Conservation (phyloP, 2,888 invertebrate species). For the Drosophila picticornis region DNA sequence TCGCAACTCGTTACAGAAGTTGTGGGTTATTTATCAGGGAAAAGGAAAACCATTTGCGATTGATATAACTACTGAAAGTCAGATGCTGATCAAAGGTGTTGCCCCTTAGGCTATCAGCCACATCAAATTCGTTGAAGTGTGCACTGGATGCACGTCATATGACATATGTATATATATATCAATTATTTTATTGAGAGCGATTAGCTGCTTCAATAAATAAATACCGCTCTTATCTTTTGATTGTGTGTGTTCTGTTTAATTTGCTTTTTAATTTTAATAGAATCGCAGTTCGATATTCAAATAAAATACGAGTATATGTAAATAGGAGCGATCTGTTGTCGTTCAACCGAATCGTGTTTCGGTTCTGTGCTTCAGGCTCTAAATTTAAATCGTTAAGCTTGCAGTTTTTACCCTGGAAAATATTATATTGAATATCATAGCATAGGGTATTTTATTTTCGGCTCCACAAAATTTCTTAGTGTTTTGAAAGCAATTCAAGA, state of each 20-base stretch:
- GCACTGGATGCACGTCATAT: background rate
- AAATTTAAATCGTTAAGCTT: background rate
- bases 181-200: background rate
- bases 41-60: constrained; percentile 1
- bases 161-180: background rate
- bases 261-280: background rate
- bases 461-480: background rate
- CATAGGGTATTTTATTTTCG: background rate
- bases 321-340: background rate
- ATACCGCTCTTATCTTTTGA: background rate
- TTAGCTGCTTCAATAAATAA: background rate
- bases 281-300: background rate
- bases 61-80: constrained; percentile 1
- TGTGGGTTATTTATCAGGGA: background rate
- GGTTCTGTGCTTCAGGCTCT: background rate
- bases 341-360: background rate
- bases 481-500: constrained; percentile 61
- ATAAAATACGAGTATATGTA: background rate
- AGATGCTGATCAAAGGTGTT: constrained; percentile 1
- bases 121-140: background rate
- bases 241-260: too few relatives aligned
- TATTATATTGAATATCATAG: background rate
- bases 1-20: background rate
- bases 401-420: background rate
- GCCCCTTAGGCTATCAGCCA: background rate